A percentile compares a stretch with the other conserved stretches of the same genome.
These are phyloP conservation scores for Tipula unca DNA, from an alignment of 2,888 invertebrate species.

Conservation along the genomic window DNA sequence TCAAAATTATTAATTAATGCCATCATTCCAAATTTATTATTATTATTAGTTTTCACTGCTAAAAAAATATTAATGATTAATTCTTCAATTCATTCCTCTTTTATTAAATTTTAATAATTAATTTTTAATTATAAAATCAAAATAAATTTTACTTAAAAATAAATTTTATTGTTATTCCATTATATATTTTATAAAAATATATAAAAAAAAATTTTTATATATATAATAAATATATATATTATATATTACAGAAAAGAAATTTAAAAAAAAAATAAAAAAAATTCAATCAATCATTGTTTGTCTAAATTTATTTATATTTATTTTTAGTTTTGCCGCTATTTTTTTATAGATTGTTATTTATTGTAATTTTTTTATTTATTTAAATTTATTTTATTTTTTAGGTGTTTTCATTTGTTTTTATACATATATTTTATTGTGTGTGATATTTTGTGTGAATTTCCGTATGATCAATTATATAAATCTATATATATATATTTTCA, in stretches of 20 bases:
- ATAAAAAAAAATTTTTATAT: conserved; percentile 14
- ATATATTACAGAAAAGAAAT: conserved; percentile 21
- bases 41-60: conserved; percentile 17
- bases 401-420: neutral
- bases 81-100: conserved; percentile 17
- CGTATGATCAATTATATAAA: neutral
- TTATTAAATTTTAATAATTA: conserved; percentile 15
- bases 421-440: neutral
- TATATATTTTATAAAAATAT: conserved; percentile 17
- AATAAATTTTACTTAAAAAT: conserved; percentile 19
- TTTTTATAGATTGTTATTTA: conserved; percentile 16
- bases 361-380: conserved; percentile 9
- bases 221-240: conserved; percentile 17
- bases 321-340: conserved; percentile 16
- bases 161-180: conserved; percentile 17
- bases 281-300: conserved; percentile 18
- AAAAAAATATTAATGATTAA: neutral
- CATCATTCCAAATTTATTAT: conserved; percentile 17
- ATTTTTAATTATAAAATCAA: neutral
- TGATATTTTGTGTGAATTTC: conserved; percentile 10
- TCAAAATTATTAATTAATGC: neutral
- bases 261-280: conserved; percentile 20
- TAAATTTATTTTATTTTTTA: neutral
- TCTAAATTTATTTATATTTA: conserved; percentile 18
- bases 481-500: neutral